Base-by-base conservation (phyloP, 2,113 vertebrate species). In the Rhinopomastus cyanomelas region DNA sequence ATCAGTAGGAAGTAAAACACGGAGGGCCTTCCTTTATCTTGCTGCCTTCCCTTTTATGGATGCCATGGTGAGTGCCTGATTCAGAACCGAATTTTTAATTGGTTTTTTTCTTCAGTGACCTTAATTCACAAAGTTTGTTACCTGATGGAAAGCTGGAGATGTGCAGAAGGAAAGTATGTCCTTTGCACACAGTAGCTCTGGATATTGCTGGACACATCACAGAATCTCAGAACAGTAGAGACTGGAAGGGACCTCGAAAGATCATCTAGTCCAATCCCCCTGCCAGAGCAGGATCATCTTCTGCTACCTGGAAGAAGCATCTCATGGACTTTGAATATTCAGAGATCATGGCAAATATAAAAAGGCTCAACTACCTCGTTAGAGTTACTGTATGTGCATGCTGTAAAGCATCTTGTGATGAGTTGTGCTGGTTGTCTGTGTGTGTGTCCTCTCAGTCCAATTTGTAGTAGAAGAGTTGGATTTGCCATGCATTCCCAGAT, bases 41-140 rank as follows among this genome's bases (percentile, higher is more conserved):
- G 98, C 99, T 81, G 98, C 98, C 52, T 99, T 99, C 95, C 99
- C 99, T 53, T 97, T 99, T 74, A 97, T 99, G 98, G 99, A 99
- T 93, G 99, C 99, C 4, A 99, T 99, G 99, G 99, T 99, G 96
- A 99, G 98, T 97, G 21, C 32, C 10, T 74, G 53, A 62, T 55
- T 83, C 26, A 57, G 53, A 89, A 64, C 11, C 69, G 39, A 85
- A 72, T 90, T 69, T 78, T 78, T 51, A 42, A 3, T 22, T 57
- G 12, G 8, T 27, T 4, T 18, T 4, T 21, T 27, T 81, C 27
- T 81, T 72, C 16, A 16, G 15, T 60, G 57, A 65, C 34, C 22
- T 77, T 62, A 36, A 17, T 44, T 92, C n/a, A 29, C 19, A 26
- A 76, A 74, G 20, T 22, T 44, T 64, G 17, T 61, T 87, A 68